phyloP scores from a whole-genome alignment of 2,888 invertebrate genomes.

The Acrocyrtus sp. region DNA sequence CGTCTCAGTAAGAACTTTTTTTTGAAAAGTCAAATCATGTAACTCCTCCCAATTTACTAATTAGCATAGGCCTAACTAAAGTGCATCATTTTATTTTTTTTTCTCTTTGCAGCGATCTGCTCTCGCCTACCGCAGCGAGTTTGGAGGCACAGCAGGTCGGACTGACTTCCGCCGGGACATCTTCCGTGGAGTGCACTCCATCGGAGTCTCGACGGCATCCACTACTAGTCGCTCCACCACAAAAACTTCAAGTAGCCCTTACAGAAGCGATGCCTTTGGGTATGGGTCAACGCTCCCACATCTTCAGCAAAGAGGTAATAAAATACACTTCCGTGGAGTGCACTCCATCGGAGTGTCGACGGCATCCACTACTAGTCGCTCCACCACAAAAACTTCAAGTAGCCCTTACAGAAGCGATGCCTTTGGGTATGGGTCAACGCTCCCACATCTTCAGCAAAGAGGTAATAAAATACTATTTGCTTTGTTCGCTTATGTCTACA shows the following conservation, averaged over 20 bases:
- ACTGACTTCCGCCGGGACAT: conserved; percentile 67
- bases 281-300: conserved; percentile 54
- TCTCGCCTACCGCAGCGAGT: conserved; percentile 77
- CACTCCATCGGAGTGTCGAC: conserved; percentile 90
- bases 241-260: conserved; percentile 93
- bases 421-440: conserved; percentile 56
- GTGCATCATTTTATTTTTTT: too few relatives aligned
- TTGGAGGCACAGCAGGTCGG: conserved; percentile 65
- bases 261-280: conserved; percentile 70
- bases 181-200: conserved; percentile 75
- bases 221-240: conserved; percentile 94
- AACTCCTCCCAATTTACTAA: not conserved
- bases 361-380: conserved; percentile 92
- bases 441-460: conserved; percentile 45
- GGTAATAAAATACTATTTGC: conserved; percentile 25
- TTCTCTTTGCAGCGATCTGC: conserved; percentile 74
- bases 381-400: conserved; percentile 93
- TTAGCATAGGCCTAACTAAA: not conserved
- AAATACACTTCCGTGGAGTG: conserved; percentile 70
- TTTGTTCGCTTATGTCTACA: too few relatives aligned
- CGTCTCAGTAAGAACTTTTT: conserved; percentile 70
- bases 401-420: conserved; percentile 81
- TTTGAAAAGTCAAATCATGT: not conserved
- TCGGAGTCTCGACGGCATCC: conserved; percentile 94
- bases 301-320: conserved; percentile 44